Evolutionary conservation across 2,888 invertebrate genomes (phyloP).

Genomic region (Agonopterix arenella): DNA sequence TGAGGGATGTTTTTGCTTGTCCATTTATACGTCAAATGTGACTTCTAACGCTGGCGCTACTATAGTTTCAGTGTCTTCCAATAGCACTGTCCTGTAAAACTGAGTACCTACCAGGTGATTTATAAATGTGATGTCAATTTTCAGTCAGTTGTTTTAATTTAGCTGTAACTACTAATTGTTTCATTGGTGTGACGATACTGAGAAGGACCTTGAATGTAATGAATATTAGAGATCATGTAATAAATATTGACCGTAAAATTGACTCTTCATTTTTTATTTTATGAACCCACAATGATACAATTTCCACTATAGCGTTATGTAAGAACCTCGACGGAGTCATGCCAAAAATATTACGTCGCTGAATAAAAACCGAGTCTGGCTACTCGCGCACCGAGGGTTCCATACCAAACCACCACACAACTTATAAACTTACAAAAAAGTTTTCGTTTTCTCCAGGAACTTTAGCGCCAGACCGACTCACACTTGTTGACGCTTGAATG

Average conservation of each 20-base stretch:
- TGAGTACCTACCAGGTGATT: conserved; percentile 29
- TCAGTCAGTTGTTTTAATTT: conserved; percentile 59
- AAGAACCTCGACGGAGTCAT: too few relatives aligned
- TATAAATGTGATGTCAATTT: conserved; percentile 52
- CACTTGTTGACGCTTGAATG: too few relatives aligned
- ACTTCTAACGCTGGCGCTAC: background rate
- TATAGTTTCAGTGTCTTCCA: conserved; percentile 60
- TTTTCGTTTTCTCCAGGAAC: too few relatives aligned
- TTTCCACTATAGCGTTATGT: too few relatives aligned
- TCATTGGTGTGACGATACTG: conserved; percentile 61
- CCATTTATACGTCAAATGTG: too few relatives aligned
- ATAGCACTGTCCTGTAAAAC: conserved; percentile 48
- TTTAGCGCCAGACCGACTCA: too few relatives aligned
- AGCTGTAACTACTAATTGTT: conserved; percentile 42
- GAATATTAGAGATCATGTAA: conserved; percentile 63
- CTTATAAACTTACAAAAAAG: too few relatives aligned
- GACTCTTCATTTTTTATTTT: conserved; percentile 26
- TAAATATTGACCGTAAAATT: conserved; percentile 57
- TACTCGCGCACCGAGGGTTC: too few relatives aligned
- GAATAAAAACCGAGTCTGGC: too few relatives aligned
- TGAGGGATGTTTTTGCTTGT: too few relatives aligned
- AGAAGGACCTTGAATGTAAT: conserved; percentile 66
- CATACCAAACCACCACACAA: too few relatives aligned
- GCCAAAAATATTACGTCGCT: too few relatives aligned
- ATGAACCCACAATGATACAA: background rate